These are phyloP conservation scores for Cactoblastis cactorum DNA, from an alignment of 2,888 invertebrate genomes.

Conservation along the genomic window DNA sequence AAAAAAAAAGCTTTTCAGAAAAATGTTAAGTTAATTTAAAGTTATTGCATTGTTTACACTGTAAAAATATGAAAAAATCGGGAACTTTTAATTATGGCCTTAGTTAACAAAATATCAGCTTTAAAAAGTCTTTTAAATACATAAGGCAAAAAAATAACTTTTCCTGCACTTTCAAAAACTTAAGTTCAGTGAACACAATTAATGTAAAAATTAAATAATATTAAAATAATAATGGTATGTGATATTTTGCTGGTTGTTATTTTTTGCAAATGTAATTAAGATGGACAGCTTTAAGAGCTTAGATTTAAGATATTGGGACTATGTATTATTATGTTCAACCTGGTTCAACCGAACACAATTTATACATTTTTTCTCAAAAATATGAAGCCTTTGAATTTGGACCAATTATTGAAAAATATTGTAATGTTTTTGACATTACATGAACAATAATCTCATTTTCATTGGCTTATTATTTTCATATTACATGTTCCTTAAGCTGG, in stretches of 20 bases:
- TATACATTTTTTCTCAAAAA: background rate
- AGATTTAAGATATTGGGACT: slow-evolving; percentile 40
- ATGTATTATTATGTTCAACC: slow-evolving; percentile 4
- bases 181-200: slow-evolving; percentile 12
- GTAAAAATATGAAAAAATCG: too few relatives aligned
- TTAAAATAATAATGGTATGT: slow-evolving; percentile 44
- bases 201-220: slow-evolving; percentile 18
- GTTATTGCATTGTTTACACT: background rate
- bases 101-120: background rate
- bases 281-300: slow-evolving; percentile 57
- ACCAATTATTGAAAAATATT: slow-evolving; percentile 26
- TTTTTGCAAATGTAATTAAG: slow-evolving; percentile 54
- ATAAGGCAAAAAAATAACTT: slow-evolving; percentile 4
- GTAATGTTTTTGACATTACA: background rate
- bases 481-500: slow-evolving; percentile 13
- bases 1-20: too few relatives aligned
- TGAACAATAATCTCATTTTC: slow-evolving; percentile 18
- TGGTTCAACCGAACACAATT: background rate
- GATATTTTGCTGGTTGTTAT: slow-evolving; percentile 67
- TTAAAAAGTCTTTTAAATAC: background rate
- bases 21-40: too few relatives aligned
- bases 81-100: too few relatives aligned
- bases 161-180: background rate
- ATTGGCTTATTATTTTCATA: slow-evolving; percentile 18
- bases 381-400: slow-evolving; percentile 26